phyloP scores from a whole-genome alignment of 2,888 invertebrate genomes.

The Pteria penguin region DNA sequence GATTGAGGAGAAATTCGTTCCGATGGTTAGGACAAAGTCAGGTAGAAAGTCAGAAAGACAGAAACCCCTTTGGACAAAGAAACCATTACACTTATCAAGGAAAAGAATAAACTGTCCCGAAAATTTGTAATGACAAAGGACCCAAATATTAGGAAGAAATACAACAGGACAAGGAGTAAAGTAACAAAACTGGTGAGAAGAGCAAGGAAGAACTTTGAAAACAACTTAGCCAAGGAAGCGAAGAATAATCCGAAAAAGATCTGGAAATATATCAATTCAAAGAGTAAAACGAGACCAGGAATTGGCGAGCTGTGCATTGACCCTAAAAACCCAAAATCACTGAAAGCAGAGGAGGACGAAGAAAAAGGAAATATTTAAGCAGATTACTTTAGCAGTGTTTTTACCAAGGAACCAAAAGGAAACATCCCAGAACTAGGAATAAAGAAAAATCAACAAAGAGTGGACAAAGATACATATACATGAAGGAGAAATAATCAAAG shows the following conservation, averaged over 20 bases:
- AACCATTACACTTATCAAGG: neutral
- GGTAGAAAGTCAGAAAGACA: neutral
- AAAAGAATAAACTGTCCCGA: neutral
- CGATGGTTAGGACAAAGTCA: neutral
- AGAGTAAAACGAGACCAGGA: conserved; percentile 3
- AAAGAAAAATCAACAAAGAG: neutral
- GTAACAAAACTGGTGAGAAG: too few species aligned
- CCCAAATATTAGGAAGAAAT: too few species aligned
- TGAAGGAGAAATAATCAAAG: neutral
- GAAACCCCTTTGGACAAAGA: neutral
- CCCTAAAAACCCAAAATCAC: neutral
- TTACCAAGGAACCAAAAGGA: neutral
- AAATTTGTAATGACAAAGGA: too few species aligned
- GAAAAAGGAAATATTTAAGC: neutral
- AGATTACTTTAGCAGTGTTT: neutral
- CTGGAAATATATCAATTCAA: conserved; percentile 11
- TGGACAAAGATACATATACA: neutral
- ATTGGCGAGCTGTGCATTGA: neutral
- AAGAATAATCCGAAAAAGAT: too few species aligned
- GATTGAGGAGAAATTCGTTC: conserved; percentile 6
- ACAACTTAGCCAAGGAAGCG: too few species aligned
- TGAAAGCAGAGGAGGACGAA: too few species aligned
- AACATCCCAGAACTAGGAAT: neutral
- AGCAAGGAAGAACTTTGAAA: too few species aligned
- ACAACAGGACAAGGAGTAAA: too few species aligned